A percentile compares a stretch with the other conserved stretches of the same genome.
Evolutionary conservation across 2,113 vertebrate species (phyloP).

Genomic region (Tragelaphus buxtoni): DNA sequence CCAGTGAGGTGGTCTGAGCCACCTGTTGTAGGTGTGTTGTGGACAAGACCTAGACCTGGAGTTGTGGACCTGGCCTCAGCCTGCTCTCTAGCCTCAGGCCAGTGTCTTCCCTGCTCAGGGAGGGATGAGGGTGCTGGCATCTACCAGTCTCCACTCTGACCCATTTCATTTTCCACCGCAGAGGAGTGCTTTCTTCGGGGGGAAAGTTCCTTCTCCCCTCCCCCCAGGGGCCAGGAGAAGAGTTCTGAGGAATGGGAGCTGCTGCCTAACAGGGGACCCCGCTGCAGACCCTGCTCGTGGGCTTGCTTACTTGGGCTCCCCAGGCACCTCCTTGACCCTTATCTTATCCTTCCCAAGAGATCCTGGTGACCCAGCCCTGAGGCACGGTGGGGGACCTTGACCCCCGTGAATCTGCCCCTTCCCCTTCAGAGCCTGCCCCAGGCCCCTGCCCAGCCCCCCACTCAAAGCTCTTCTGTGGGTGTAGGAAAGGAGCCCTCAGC

Average conservation of each 20-base stretch:
- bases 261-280: fast-evolving
- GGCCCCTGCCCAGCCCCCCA: neutral
- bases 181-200: neutral
- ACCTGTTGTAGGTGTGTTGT: no score
- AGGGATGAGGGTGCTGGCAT: neutral
- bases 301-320: neutral
- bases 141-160: neutral
- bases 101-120: neutral
- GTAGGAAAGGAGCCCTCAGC: neutral
- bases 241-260: neutral
- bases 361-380: neutral
- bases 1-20: neutral
- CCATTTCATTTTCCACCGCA: neutral
- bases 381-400: fast-evolving
- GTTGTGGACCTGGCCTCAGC: neutral
- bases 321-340: neutral
- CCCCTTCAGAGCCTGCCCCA: neutral
- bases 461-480: neutral
- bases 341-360: neutral
- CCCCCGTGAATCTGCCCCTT: no score
- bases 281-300: neutral
- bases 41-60: neutral
- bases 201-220: neutral
- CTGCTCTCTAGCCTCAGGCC: neutral
- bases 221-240: neutral